A percentile compares a stretch with the other conserved stretches of the same genome.
Evolutionary conservation across 2,888 invertebrate species (phyloP).

Genomic region (Tipula helvola): DNA sequence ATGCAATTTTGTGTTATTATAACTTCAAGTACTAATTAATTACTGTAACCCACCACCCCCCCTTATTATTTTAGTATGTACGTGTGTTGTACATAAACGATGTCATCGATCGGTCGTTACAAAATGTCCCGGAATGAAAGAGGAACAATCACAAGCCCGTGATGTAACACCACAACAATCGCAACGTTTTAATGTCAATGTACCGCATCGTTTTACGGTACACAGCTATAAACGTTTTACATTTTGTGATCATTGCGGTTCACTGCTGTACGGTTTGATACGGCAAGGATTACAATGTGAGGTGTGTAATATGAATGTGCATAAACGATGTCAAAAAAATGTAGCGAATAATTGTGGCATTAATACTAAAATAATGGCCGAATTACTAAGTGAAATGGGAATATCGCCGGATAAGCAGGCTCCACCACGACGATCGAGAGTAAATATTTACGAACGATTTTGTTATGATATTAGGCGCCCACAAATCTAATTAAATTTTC

Average conservation of each 20-base stretch:
- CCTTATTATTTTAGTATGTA: constrained; percentile 65
- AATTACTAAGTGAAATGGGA: constrained; percentile 82
- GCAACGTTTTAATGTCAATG: constrained; percentile 92
- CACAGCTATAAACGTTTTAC: constrained; percentile 97
- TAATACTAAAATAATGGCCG: constrained; percentile 92
- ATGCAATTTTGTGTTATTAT: neutral
- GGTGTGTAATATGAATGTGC: constrained; percentile 94
- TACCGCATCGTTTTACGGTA: constrained; percentile 92
- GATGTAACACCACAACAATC: constrained; percentile 45
- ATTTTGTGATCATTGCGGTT: constrained; percentile 99
- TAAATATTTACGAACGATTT: constrained; percentile 20
- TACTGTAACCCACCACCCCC: neutral
- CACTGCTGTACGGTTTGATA: constrained; percentile 89
- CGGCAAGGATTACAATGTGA: constrained; percentile 95
- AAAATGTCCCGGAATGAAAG: constrained; percentile 97
- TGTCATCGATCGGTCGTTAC: constrained; percentile 96
- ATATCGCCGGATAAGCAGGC: constrained; percentile 79
- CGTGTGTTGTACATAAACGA: constrained; percentile 98
- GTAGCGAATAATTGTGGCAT: constrained; percentile 99
- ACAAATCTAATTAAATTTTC: neutral
- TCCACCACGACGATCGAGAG: constrained; percentile 50
- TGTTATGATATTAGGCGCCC: constrained; percentile 7
- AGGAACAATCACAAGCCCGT: constrained; percentile 45
- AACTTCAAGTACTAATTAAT: neutral
- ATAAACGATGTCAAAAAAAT: constrained; percentile 97